phyloP scores from a whole-genome alignment of 2,113 vertebrate genomes.

The Phylloscopus trochilus region DNA sequence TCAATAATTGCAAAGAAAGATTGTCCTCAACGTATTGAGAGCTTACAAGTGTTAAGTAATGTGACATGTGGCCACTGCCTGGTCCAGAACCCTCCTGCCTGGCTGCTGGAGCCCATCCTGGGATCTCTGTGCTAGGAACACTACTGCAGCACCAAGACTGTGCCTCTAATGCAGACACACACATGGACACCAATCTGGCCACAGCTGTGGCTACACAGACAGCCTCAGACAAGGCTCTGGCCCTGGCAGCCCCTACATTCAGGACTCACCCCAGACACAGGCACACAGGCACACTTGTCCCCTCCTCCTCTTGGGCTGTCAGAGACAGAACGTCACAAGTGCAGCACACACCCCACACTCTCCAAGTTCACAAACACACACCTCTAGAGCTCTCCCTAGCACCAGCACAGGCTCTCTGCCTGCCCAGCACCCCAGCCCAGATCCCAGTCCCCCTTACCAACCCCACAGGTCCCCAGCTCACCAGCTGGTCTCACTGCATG shows the following conservation, averaged over 20 bases:
- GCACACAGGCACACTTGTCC: background rate
- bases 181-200: rapidly evolving
- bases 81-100: background rate
- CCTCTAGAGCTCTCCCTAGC: rapidly evolving
- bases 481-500: background rate
- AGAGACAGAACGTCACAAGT: background rate
- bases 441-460: rapidly evolving
- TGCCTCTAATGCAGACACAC: rapidly evolving
- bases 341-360: background rate
- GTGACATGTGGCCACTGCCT: background rate
- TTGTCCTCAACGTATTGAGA: background rate
- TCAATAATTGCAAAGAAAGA: background rate
- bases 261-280: background rate
- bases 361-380: background rate
- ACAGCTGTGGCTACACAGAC: background rate
- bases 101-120: background rate
- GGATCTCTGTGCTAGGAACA: background rate
- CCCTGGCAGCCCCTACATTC: background rate
- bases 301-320: background rate
- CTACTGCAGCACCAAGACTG: background rate
- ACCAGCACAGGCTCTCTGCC: rapidly evolving
- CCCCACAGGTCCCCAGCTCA: rapidly evolving
- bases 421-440: rapidly evolving
- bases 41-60: background rate
- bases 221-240: background rate